Conservation (phyloP, 2,888 invertebrate genomes). For the Acanthosepion pharaonis region DNA sequence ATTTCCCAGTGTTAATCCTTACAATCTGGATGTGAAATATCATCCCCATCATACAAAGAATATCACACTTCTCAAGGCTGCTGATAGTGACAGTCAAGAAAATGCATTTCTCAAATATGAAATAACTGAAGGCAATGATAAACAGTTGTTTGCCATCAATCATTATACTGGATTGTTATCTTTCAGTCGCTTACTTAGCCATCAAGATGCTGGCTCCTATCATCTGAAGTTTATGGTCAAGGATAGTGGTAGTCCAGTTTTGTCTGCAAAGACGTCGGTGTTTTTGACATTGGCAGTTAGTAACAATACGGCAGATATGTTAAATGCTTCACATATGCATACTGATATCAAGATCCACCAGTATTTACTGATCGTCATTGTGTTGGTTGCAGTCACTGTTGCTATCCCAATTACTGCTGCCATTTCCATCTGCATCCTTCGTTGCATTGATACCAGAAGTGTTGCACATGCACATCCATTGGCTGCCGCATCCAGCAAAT, state of each 20-base stretch:
- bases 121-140: background rate
- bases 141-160: conserved; percentile 33
- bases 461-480: conserved; percentile 33
- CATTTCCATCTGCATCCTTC: conserved; percentile 11
- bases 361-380: conserved; percentile 21
- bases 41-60: conserved; percentile 15
- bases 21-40: background rate
- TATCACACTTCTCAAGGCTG: background rate
- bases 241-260: background rate
- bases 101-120: conserved; percentile 33
- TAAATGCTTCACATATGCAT: background rate
- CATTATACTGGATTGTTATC: background rate
- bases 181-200: background rate
- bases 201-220: background rate
- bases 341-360: conserved; percentile 1
- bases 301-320: background rate
- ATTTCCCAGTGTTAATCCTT: background rate
- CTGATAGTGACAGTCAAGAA: background rate
- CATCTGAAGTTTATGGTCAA: background rate
- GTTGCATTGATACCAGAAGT: conserved; percentile 23
- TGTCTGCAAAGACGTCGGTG: background rate
- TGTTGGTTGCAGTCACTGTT: background rate
- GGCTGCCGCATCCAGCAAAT: background rate
- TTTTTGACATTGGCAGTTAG: conserved; percentile 2
- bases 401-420: conserved; percentile 33